These are phyloP conservation scores for Acropora tenuis DNA, from an alignment of 64 coral and sea anemone genomes.

Conservation along the genomic window DNA sequence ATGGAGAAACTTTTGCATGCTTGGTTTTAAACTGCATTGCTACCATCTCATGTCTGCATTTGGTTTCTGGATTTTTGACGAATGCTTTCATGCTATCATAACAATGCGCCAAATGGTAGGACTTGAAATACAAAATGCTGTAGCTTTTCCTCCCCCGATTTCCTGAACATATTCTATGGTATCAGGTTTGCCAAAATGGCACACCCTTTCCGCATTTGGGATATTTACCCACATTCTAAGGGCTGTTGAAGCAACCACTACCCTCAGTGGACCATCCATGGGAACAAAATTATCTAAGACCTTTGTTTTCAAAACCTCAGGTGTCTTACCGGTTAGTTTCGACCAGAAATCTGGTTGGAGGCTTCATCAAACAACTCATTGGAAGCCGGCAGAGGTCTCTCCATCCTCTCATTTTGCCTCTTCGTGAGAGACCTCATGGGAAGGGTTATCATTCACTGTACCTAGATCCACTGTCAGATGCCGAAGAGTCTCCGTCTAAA, in stretches of 20 bases:
- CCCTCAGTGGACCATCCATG: constrained; percentile 5
- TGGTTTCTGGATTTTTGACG: constrained; percentile 21
- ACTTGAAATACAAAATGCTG: neutral
- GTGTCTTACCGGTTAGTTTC: neutral
- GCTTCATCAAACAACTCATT: too few species aligned
- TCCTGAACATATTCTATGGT: constrained; percentile 60
- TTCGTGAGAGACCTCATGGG: too few species aligned
- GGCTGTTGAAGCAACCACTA: too few species aligned
- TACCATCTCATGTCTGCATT: constrained; percentile 36
- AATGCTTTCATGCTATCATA: constrained; percentile 18
- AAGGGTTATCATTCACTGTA: too few species aligned
- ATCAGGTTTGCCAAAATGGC: too few species aligned
- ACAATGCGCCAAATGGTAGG: neutral
- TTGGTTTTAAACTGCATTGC: constrained; percentile 9
- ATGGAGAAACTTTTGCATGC: neutral
- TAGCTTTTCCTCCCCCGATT: constrained; percentile 40
- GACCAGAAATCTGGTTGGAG: too few species aligned
- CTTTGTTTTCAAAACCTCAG: constrained; percentile 30
- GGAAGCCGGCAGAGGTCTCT: too few species aligned
- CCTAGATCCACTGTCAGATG: too few species aligned
- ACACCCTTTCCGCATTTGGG: too few species aligned
- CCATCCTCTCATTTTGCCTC: too few species aligned
- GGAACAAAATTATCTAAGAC: constrained; percentile 35
- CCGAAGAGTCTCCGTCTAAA: too few species aligned
- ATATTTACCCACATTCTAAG: too few species aligned